Evolutionary conservation across 2,797 vertebrate species (phyloP).

Genomic region (Enteromius argenteus): DNA sequence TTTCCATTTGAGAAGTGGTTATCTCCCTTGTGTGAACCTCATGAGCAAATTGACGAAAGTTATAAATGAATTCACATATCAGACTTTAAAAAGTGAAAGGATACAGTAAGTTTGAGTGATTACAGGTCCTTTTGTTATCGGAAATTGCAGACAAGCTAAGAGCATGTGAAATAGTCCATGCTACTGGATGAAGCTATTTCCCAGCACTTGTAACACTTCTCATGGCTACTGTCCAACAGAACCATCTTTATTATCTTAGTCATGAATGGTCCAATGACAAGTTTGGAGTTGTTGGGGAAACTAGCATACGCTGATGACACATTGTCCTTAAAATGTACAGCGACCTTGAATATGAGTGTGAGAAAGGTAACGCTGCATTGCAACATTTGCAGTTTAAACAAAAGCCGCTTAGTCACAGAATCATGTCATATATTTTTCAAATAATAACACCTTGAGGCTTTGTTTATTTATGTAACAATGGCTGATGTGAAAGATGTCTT

Average conservation of each 20-base stretch:
- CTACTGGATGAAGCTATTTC: background rate
- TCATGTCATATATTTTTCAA: background rate
- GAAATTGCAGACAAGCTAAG: background rate
- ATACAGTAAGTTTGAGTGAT: background rate
- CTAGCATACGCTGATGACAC: background rate
- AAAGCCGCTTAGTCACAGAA: background rate
- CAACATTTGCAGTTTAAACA: background rate
- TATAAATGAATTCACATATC: background rate
- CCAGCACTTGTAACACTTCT: conserved; percentile 12
- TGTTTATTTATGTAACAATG: background rate
- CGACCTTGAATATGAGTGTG: background rate
- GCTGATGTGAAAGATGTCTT: background rate
- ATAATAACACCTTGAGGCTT: background rate
- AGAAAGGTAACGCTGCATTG: background rate
- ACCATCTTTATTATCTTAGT: background rate
- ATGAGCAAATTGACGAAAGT: background rate
- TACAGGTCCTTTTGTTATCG: background rate
- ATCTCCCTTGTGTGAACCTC: background rate
- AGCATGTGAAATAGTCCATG: conserved; percentile 3
- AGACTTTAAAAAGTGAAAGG: background rate
- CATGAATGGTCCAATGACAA: conserved; percentile 9
- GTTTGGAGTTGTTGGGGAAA: conserved; percentile 23
- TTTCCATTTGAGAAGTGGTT: background rate
- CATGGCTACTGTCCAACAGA: conserved; percentile 32
- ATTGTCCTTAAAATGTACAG: background rate